A percentile compares a stretch with the other conserved stretches of the same genome.
phyloP scores from a whole-genome alignment of 2,113 vertebrate species.

The Ictalurus punctatus region DNA sequence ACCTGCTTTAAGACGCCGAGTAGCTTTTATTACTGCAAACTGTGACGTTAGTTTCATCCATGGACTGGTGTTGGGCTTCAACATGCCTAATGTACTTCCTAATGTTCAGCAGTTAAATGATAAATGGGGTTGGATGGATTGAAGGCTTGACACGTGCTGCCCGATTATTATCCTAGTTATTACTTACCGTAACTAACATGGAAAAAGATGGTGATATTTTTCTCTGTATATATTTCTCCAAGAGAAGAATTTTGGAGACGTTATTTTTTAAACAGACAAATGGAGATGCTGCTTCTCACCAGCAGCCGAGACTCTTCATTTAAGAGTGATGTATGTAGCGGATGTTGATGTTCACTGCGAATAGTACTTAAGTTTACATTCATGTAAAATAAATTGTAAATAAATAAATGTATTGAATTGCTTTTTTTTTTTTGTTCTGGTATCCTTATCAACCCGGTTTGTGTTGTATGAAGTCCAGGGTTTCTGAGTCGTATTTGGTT shows the following conservation, averaged over 20 bases:
- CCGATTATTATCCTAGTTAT: not conserved
- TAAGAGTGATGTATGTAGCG: not conserved
- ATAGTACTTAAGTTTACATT: conserved; percentile 23
- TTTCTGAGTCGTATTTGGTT: not conserved
- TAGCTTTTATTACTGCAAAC: not conserved
- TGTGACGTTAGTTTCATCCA: not conserved
- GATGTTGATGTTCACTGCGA: not conserved
- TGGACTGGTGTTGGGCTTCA: not conserved
- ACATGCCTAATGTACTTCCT: not conserved
- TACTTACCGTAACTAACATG: not conserved
- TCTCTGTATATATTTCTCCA: not conserved
- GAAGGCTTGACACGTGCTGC: not conserved
- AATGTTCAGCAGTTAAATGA: not conserved
- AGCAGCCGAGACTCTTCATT: not conserved
- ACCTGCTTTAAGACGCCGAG: not conserved
- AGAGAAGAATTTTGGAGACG: not conserved
- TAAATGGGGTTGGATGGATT: not conserved
- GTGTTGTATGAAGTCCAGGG: not conserved
- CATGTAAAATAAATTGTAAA: conserved; percentile 12
- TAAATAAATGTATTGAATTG: not conserved
- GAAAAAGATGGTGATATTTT: not conserved
- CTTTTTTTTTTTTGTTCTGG: not conserved
- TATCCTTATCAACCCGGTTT: not conserved
- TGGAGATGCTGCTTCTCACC: not conserved
- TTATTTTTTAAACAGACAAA: not conserved